These are phyloP conservation scores for Axea sp. DNA, from an alignment of 2,888 invertebrate species.

Conservation along the genomic window DNA sequence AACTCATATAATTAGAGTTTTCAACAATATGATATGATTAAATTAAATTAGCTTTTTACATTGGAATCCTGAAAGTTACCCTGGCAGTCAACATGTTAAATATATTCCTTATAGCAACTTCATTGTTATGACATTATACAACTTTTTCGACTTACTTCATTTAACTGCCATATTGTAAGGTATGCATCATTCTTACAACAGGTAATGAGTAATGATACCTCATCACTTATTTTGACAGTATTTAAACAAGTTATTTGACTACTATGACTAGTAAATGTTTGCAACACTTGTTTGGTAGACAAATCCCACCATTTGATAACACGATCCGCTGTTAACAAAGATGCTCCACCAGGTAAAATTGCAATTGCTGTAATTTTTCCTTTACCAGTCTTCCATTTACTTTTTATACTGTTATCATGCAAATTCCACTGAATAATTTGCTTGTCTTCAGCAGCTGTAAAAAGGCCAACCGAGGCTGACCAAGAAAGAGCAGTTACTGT, in stretches of 20 bases:
- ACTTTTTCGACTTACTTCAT: constrained; percentile 71
- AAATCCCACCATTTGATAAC: constrained; percentile 84
- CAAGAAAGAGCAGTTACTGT: constrained; percentile 81
- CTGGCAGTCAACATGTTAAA: too few species aligned
- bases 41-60: too few species aligned
- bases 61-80: too few species aligned
- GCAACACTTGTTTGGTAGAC: constrained; percentile 81
- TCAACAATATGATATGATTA: too few species aligned
- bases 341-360: constrained; percentile 73
- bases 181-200: constrained; percentile 80
- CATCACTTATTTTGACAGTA: constrained; percentile 69
- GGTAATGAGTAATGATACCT: constrained; percentile 79
- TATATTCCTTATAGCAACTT: too few species aligned
- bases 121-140: too few species aligned
- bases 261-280: constrained; percentile 84
- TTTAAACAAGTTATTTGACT: constrained; percentile 81
- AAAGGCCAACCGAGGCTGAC: constrained; percentile 80
- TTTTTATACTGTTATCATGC: constrained; percentile 76
- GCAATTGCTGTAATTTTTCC: constrained; percentile 80
- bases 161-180: constrained; percentile 80
- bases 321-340: constrained; percentile 72
- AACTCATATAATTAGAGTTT: too few species aligned
- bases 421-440: constrained; percentile 81
- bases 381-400: constrained; percentile 85
- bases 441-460: constrained; percentile 82